Evolutionary conservation across 2,888 invertebrate genomes (phyloP).

Genomic region (Rhagonycha lutea): DNA sequence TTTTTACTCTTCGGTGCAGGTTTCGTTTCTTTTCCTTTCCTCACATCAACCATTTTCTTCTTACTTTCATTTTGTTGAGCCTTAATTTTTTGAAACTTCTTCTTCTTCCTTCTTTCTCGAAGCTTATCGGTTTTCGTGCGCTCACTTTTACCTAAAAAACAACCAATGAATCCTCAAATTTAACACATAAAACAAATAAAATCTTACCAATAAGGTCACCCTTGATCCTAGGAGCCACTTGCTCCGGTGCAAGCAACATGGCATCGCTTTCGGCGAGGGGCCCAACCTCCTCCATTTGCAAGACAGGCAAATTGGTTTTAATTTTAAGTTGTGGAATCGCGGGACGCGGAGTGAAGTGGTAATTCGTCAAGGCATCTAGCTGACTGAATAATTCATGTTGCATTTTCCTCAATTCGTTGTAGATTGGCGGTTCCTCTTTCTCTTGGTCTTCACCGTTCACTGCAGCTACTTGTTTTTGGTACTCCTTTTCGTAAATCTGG

Average conservation of each 20-base stretch:
- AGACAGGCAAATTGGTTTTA: slow-evolving; percentile 86
- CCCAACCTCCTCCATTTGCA: slow-evolving; percentile 94
- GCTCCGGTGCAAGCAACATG: slow-evolving; percentile 87
- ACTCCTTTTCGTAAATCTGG: slow-evolving; percentile 92
- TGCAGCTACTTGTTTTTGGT: slow-evolving; percentile 68
- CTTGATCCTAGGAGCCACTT: slow-evolving; percentile 68
- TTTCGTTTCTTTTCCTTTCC: slow-evolving; percentile 54
- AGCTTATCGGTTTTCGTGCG: slow-evolving; percentile 86
- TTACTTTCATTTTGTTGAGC: slow-evolving; percentile 49
- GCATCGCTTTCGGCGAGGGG: slow-evolving; percentile 87
- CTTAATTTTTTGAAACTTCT: slow-evolving; percentile 77
- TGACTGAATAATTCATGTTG: slow-evolving; percentile 81
- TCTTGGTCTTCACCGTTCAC: slow-evolving; percentile 60
- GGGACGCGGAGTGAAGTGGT: slow-evolving; percentile 90
- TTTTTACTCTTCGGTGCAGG: neutral
- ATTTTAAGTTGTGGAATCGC: slow-evolving; percentile 87
- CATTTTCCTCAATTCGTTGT: slow-evolving; percentile 74
- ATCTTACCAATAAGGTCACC: slow-evolving; percentile 58
- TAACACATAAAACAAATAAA: neutral
- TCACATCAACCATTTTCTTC: slow-evolving; percentile 39
- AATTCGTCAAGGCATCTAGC: slow-evolving; percentile 91
- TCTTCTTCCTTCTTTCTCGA: slow-evolving; percentile 79
- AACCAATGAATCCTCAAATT: neutral
- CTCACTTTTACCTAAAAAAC: slow-evolving; percentile 68
- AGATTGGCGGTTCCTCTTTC: slow-evolving; percentile 73